Percentiles rank a stretch among this genome's conserved stretches.
Evolutionary conservation across 2,888 invertebrate species (phyloP).

Genomic region (Drepanosiphum platanoidis): DNA sequence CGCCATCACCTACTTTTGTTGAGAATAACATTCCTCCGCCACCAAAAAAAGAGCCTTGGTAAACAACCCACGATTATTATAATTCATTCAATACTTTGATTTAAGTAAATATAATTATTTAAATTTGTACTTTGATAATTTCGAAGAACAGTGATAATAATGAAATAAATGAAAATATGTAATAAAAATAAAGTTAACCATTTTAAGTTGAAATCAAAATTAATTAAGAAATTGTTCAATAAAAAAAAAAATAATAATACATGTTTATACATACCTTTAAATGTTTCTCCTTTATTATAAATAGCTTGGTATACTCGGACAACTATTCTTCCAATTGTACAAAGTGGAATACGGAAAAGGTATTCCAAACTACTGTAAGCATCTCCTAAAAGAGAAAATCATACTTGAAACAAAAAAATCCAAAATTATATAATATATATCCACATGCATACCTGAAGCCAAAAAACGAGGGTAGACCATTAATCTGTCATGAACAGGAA

Average conservation of each 20-base stretch:
- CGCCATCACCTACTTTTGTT: slow-evolving; percentile 6
- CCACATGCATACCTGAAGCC: slow-evolving; percentile 45
- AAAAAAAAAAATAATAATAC: too few relatives aligned
- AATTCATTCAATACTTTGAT: not conserved
- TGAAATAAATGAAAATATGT: too few relatives aligned
- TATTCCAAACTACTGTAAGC: slow-evolving; percentile 28
- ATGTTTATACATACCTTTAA: too few relatives aligned
- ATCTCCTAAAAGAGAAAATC: slow-evolving; percentile 19
- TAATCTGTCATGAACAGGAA: slow-evolving; percentile 52
- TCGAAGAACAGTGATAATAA: not conserved
- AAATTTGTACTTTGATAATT: slow-evolving; percentile 4
- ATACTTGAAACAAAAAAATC: not conserved
- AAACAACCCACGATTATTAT: slow-evolving; percentile 17
- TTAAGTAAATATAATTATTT: slow-evolving; percentile 24
- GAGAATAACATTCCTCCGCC: slow-evolving; percentile 2
- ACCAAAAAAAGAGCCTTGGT: slow-evolving; percentile 9
- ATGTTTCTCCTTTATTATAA: too few relatives aligned
- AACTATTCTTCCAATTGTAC: too few relatives aligned
- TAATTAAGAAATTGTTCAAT: too few relatives aligned
- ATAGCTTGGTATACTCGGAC: too few relatives aligned
- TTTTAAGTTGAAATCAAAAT: too few relatives aligned
- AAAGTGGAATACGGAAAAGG: slow-evolving; percentile 11
- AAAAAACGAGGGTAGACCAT: slow-evolving; percentile 45
- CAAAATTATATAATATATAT: slow-evolving; percentile 1
- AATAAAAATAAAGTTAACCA: too few relatives aligned